Conservation (phyloP, 2,797 vertebrate genomes). For the Lagocephalus sceleratus region DNA sequence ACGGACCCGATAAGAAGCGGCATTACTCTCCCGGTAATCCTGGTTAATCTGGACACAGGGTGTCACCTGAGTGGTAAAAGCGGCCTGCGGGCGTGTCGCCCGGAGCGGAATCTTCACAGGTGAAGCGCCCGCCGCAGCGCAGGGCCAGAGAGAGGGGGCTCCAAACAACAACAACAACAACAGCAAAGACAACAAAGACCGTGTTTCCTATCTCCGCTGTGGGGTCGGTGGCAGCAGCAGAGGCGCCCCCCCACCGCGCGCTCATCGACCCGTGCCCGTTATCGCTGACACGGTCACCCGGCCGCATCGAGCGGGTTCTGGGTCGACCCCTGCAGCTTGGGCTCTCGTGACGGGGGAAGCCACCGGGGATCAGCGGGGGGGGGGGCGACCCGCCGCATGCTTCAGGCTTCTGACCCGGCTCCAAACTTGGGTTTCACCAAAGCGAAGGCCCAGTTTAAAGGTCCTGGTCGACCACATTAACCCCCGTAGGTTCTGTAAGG, state of each 20-base stretch:
- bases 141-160: background rate
- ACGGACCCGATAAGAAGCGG: conserved; percentile 65
- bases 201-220: no score
- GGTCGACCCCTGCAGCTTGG: conserved; percentile 16
- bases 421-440: no score
- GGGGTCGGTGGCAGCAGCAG: no score
- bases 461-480: no score
- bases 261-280: conserved; percentile 54
- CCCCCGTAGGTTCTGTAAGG: no score
- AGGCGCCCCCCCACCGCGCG: no score
- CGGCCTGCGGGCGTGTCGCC: conserved; percentile 41
- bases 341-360: conserved; percentile 51
- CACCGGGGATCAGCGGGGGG: no score
- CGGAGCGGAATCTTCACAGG: conserved; percentile 31
- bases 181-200: no score
- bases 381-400: no score
- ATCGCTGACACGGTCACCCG: conserved; percentile 49
- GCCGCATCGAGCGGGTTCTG: background rate
- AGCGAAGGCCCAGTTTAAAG: no score
- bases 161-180: conserved; percentile 7
- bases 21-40: conserved; percentile 73
- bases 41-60: conserved; percentile 69
- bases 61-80: conserved; percentile 39
- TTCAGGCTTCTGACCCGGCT: no score
- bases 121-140: conserved; percentile 10